Conservation (phyloP, 2,113 vertebrate genomes). For the Chelonoidis abingdonii region DNA sequence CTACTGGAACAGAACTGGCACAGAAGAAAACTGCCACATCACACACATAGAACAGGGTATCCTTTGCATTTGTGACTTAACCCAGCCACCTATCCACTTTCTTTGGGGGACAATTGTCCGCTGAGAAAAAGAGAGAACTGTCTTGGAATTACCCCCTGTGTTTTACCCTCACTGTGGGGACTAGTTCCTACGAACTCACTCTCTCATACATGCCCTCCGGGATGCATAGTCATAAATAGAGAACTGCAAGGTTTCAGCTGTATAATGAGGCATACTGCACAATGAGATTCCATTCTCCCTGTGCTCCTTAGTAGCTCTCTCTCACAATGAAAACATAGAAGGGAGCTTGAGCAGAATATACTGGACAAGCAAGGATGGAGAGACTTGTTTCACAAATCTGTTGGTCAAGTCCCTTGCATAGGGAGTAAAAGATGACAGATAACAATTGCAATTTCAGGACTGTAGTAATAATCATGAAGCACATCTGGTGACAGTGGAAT, state of each 20-base stretch:
- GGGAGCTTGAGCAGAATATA: neutral
- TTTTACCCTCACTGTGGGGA: neutral
- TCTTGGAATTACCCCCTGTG: neutral
- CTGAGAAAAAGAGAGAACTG: slow-evolving; percentile 31
- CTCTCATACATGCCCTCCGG: neutral
- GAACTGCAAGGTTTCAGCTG: neutral
- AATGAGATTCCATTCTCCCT: neutral
- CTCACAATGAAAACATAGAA: neutral
- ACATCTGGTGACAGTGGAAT: neutral
- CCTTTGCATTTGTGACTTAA: slow-evolving; percentile 26
- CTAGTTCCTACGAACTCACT: neutral
- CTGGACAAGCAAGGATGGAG: neutral
- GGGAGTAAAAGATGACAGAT: neutral
- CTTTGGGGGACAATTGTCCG: slow-evolving; percentile 39
- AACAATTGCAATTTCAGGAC: neutral
- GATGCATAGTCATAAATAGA: neutral
- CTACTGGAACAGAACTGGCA: slow-evolving; percentile 22
- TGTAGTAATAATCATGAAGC: neutral
- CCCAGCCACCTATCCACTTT: slow-evolving; percentile 42
- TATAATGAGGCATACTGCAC: neutral
- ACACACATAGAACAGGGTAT: neutral
- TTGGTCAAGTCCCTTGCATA: neutral
- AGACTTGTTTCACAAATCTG: neutral
- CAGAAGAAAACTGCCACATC: slow-evolving; percentile 48
- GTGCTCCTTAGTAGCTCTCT: too few species aligned